Evolutionary conservation across 2,888 invertebrate genomes (phyloP).

Genomic region (Choreutis nemorana): DNA sequence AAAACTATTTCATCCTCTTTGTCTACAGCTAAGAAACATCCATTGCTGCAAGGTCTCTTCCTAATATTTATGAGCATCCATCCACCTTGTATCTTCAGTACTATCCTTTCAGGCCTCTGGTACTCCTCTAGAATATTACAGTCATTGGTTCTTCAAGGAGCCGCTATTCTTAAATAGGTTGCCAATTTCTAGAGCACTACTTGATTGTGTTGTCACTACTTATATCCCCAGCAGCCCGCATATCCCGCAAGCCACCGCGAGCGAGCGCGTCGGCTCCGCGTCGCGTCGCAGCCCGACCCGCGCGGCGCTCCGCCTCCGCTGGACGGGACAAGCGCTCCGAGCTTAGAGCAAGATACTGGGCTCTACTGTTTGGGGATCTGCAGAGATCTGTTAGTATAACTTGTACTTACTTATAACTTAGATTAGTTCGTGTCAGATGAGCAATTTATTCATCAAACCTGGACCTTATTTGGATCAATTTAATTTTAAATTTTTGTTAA

Average conservation of each 20-base stretch:
- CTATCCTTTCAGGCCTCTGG: no score
- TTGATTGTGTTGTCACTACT: neutral
- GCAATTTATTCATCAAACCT: conserved; percentile 1
- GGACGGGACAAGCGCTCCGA: conserved; percentile 89
- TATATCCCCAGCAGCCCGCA: conserved; percentile 32
- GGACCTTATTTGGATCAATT: neutral
- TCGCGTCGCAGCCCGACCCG: conserved; percentile 46
- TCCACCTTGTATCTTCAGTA: no score
- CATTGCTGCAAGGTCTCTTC: no score
- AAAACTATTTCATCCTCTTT: no score
- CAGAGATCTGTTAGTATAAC: conserved; percentile 76
- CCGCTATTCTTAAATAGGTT: no score
- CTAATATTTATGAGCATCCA: no score
- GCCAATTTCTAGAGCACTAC: no score
- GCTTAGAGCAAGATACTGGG: conserved; percentile 93
- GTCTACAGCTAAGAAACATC: no score
- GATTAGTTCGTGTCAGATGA: conserved; percentile 4
- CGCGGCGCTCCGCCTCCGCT: conserved; percentile 82
- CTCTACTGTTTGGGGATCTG: conserved; percentile 91
- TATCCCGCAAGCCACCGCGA: conserved; percentile 72
- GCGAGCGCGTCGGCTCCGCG: conserved; percentile 45
- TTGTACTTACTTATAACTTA: conserved; percentile 1
- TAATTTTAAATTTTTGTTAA: neutral
- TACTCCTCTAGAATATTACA: no score
- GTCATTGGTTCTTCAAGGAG: no score